Evolutionary conservation across 2,113 vertebrate genomes (phyloP).

Genomic region (Dissostichus mawsoni): DNA sequence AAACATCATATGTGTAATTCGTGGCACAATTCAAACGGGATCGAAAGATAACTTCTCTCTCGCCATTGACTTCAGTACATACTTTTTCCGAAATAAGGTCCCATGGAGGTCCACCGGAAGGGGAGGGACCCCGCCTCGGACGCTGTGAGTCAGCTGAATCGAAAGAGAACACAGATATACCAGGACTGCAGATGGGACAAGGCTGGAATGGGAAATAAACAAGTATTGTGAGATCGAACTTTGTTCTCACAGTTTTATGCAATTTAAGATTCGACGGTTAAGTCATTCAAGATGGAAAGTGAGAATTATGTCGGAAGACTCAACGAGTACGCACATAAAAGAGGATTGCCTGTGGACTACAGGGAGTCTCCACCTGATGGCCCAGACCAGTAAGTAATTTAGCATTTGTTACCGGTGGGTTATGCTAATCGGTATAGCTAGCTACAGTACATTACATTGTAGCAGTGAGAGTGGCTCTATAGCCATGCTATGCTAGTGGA

Average conservation of each 20-base stretch:
- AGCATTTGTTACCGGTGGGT: not conserved
- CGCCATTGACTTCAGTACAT: no score
- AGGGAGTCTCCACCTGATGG: not conserved
- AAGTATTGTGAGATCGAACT: not conserved
- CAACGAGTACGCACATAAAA: rapidly evolving
- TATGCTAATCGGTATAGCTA: rapidly evolving
- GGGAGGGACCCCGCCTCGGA: no score
- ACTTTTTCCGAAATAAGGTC: no score
- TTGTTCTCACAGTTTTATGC: not conserved
- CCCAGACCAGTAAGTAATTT: not conserved
- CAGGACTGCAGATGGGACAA: not conserved
- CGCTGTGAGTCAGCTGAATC: no score
- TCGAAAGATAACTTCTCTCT: no score
- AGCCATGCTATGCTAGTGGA: no score
- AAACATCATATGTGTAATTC: no score
- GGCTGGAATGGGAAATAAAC: not conserved
- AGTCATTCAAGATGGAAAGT: not conserved
- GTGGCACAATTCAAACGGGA: no score
- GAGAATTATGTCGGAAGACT: not conserved
- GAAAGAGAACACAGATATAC: not conserved
- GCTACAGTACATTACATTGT: not conserved
- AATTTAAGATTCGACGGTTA: not conserved
- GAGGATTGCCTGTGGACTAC: rapidly evolving
- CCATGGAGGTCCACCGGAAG: no score
- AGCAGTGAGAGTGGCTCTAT: no score